These are phyloP conservation scores for Dryas iulia DNA, from an alignment of 1,140 invertebrate genomes.

Conservation along the genomic window DNA sequence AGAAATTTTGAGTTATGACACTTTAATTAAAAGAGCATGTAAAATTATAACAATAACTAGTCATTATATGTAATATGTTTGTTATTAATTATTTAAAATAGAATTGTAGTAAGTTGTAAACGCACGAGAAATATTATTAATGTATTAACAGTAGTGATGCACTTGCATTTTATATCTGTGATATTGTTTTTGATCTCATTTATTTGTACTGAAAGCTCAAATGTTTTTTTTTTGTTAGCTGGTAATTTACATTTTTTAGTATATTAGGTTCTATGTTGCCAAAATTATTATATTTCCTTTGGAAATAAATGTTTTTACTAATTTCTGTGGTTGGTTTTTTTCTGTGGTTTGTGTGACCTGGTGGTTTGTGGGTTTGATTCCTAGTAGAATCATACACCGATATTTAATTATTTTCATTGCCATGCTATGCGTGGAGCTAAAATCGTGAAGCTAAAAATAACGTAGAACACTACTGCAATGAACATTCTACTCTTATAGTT, in stretches of 20 bases:
- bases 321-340: neutral
- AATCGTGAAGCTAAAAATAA: too few relatives aligned
- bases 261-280: neutral
- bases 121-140: neutral
- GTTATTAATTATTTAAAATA: neutral
- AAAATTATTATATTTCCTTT: neutral
- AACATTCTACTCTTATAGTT: too few relatives aligned
- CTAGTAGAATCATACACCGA: too few relatives aligned
- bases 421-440: too few relatives aligned
- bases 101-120: neutral
- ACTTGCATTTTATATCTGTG: conserved; percentile 1
- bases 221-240: neutral
- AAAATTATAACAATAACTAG: neutral
- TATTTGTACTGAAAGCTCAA: neutral
- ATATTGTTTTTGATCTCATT: conserved; percentile 5
- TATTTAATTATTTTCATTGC: too few relatives aligned
- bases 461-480: too few relatives aligned
- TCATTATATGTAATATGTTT: neutral
- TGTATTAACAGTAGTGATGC: neutral
- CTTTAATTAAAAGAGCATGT: neutral
- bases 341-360: neutral
- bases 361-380: too few relatives aligned
- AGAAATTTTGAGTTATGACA: neutral
- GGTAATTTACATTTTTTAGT: neutral
- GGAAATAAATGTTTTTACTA: neutral